Percentiles rank a stretch among this genome's conserved stretches.
phyloP scores from a whole-genome alignment of 1,140 invertebrate genomes.

The Brachionus rubens region DNA sequence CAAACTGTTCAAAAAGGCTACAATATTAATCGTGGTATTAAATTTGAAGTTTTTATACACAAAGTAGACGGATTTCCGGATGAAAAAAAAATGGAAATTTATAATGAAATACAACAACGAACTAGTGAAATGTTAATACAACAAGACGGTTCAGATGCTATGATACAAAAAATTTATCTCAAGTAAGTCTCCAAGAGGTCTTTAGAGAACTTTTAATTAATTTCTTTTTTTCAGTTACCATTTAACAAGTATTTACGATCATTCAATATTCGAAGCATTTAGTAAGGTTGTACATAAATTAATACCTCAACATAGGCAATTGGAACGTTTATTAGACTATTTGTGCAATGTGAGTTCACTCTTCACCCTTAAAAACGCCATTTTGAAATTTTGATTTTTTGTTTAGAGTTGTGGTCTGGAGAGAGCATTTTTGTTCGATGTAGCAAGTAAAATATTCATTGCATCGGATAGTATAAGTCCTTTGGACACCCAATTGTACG shows the following conservation, averaged over 20 bases:
- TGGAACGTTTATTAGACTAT: constrained; percentile 92
- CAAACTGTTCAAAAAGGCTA: constrained; percentile 87
- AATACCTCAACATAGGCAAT: constrained; percentile 89
- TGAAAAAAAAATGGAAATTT: constrained; percentile 97
- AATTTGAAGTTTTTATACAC: constrained; percentile 97
- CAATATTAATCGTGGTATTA: constrained; percentile 90
- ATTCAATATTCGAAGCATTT: constrained; percentile 99
- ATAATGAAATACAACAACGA: constrained; percentile 92
- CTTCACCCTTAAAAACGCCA: constrained; percentile 10
- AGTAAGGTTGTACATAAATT: constrained; percentile 99
- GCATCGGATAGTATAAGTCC: constrained; percentile 68
- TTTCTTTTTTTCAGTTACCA: constrained; percentile 62
- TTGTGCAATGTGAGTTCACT: constrained; percentile 30
- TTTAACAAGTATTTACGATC: constrained; percentile 97
- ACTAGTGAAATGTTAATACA: constrained; percentile 81
- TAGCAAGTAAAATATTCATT: constrained; percentile 98
- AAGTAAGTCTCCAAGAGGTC: constrained; percentile 52
- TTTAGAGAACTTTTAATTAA: not conserved
- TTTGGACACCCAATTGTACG: constrained; percentile 27
- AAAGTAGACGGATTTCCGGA: constrained; percentile 97
- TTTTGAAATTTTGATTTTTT: constrained; percentile 46
- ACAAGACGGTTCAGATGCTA: constrained; percentile 73
- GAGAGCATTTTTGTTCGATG: constrained; percentile 96
- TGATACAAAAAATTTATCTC: constrained; percentile 55
- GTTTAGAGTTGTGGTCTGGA: constrained; percentile 91